phyloP scores from a whole-genome alignment of 2,797 vertebrate species.

The Propithecus deckenii region DNA sequence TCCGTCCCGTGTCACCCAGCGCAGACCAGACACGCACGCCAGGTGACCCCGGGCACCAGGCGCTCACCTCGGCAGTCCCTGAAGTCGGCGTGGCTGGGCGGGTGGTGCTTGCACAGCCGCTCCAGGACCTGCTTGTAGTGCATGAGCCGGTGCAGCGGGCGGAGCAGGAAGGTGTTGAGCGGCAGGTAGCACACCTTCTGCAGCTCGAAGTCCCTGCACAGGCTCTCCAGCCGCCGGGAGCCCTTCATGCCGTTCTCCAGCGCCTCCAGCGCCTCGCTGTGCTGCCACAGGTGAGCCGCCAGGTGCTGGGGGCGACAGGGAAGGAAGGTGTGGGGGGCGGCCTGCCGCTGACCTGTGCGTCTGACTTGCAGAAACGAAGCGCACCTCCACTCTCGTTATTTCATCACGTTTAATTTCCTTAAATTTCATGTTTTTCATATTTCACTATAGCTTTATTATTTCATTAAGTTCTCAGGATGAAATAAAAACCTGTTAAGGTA shows the following conservation, averaged over 20 bases:
- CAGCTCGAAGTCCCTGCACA: conserved; percentile 96
- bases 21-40: not conserved
- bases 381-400: accelerated
- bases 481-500: not conserved
- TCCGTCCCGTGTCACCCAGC: too few relatives aligned
- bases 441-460: not conserved
- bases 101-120: conserved; percentile 96
- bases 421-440: not conserved
- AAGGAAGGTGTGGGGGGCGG: not conserved
- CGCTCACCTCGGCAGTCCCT: conserved; percentile 94
- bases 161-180: conserved; percentile 95
- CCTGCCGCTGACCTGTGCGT: not conserved
- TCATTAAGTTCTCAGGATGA: not conserved
- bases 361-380: accelerated
- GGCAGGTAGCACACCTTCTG: conserved; percentile 99
- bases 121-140: conserved; percentile 99
- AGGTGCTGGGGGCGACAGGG: conserved; percentile 85
- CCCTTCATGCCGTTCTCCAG: conserved; percentile 90
- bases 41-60: accelerated
- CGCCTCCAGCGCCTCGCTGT: conserved; percentile 92
- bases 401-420: not conserved
- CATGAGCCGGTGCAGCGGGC: conserved; percentile 95
- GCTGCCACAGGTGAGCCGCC: conserved; percentile 92
- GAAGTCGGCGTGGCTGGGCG: conserved; percentile 93
- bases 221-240: conserved; percentile 90